These are phyloP conservation scores for Neoniphon sammara DNA, from an alignment of 2,797 vertebrate species.

Conservation along the genomic window DNA sequence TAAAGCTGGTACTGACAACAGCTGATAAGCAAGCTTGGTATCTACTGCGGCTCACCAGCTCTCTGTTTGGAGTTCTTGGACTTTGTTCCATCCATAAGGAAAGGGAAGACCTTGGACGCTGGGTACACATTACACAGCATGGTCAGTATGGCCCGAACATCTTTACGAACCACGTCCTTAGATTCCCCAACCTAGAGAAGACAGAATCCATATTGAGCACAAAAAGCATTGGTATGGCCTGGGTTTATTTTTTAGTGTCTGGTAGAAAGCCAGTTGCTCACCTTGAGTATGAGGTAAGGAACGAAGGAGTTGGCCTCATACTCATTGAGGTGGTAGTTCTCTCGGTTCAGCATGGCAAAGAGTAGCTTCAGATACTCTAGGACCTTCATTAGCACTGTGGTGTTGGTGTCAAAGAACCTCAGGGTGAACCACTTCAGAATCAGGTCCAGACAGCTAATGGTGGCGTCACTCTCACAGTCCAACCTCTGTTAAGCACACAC, in stretches of 20 bases:
- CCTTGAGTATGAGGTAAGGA: conserved; percentile 96
- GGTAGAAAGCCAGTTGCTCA: conserved; percentile 52
- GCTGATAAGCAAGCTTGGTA: not conserved
- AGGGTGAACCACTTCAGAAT: conserved; percentile 97
- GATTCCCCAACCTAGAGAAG: conserved; percentile 92
- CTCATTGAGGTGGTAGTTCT: conserved; percentile 94
- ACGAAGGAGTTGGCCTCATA: conserved; percentile 96
- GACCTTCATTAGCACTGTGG: conserved; percentile 95
- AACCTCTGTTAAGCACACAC: conserved; percentile 83
- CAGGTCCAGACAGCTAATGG: conserved; percentile 92
- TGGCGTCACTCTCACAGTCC: conserved; percentile 93
- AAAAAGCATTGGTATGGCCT: not conserved
- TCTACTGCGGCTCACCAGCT: conserved; percentile 83
- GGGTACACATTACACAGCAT: conserved; percentile 96
- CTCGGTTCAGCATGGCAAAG: conserved; percentile 89
- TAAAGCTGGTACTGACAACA: no score
- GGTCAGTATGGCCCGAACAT: conserved; percentile 92
- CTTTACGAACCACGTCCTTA: conserved; percentile 95
- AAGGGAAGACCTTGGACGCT: conserved; percentile 96
- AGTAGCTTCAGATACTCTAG: conserved; percentile 96
- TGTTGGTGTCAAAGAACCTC: conserved; percentile 98
- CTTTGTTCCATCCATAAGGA: conserved; percentile 98
- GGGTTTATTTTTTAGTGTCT: not conserved
- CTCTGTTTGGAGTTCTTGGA: conserved; percentile 99
- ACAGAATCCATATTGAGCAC: not conserved